Evolutionary conservation across 2,113 vertebrate genomes (phyloP), one percentile per base, ranked within the genome.

Genomic region (Carassius carassius): DNA sequence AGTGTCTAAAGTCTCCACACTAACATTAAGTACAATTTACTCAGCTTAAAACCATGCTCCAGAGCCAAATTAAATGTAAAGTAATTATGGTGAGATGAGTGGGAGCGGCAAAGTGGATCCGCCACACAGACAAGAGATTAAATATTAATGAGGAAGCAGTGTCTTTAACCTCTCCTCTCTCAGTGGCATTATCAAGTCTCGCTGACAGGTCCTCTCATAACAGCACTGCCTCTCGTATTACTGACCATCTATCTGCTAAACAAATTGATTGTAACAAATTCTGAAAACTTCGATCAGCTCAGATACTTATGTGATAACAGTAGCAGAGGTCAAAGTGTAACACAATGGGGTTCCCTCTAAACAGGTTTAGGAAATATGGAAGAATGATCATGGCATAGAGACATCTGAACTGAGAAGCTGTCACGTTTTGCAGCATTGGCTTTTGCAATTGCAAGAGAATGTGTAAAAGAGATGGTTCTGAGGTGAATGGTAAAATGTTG

Each of bases 71-170:
- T 94, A 93, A 96, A 94, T 92, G 85, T 94, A 94, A 94, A 94
- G 63, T 92, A 94, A 94, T 90, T 91, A 95, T 92, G 89, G 89
- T 90, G 89, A 90, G 94, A 92, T 92, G 92, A 94, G 92, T 92
- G 90, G 91, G 89, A 94, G 91, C 90, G 86, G 86, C 89, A 87
- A 90, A 95, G 89, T 90, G 94, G 91, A 94, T 94, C 93, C 86
- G 84, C 89, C 90, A 93, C 92, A 93, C 91, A 90, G 90, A 88
- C 58, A 88, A 76, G 91, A 85, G 65, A 94, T 94, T 93, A 95
- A 96, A 96, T 94, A 96, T 95, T 95, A 95, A 95, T 92, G 90
- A 93, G 93, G 93, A 94, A 94, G 91, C 91, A 76, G 93, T 92
- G 93, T 95, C 94, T 95, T 95, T 94, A 95, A 94, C 93, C 94